Evolutionary conservation across 2,888 invertebrate genomes (phyloP).

Genomic region (Halocaridina rubra): DNA sequence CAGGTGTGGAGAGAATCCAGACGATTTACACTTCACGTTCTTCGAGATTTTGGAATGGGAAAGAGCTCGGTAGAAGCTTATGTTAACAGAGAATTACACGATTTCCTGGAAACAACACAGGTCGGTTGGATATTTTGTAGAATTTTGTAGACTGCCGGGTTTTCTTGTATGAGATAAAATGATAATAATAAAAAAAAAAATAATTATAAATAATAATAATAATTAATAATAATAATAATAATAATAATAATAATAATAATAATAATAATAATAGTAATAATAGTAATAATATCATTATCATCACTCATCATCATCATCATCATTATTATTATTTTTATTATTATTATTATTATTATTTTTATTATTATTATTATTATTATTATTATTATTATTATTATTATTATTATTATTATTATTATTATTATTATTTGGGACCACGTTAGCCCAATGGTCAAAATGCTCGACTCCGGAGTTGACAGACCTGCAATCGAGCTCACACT

Average conservation of each 20-base stretch:
- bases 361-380: too few relatives aligned
- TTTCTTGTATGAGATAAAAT: too few relatives aligned
- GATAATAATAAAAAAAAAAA: not conserved
- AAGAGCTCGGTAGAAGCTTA: constrained; percentile 48
- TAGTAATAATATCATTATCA: not conserved
- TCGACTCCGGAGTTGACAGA: too few relatives aligned
- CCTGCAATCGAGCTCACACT: too few relatives aligned
- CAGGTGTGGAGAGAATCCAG: constrained; percentile 48
- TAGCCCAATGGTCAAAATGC: too few relatives aligned
- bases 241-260: not conserved
- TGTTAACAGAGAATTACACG: constrained; percentile 49
- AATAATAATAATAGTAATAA: not conserved
- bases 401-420: too few relatives aligned
- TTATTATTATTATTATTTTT: too few relatives aligned
- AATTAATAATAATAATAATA: not conserved
- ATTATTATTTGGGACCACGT: too few relatives aligned
- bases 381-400: too few relatives aligned
- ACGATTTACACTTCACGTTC: constrained; percentile 51
- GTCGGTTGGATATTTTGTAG: too few relatives aligned
- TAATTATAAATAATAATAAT: not conserved
- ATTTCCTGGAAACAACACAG: constrained; percentile 44
- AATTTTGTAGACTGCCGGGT: too few relatives aligned
- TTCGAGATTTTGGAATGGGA: constrained; percentile 55
- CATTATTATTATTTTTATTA: too few relatives aligned
- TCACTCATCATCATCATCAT: not conserved